phyloP scores from a whole-genome alignment of 2,113 vertebrate genomes.

The Ondatra zibethicus region DNA sequence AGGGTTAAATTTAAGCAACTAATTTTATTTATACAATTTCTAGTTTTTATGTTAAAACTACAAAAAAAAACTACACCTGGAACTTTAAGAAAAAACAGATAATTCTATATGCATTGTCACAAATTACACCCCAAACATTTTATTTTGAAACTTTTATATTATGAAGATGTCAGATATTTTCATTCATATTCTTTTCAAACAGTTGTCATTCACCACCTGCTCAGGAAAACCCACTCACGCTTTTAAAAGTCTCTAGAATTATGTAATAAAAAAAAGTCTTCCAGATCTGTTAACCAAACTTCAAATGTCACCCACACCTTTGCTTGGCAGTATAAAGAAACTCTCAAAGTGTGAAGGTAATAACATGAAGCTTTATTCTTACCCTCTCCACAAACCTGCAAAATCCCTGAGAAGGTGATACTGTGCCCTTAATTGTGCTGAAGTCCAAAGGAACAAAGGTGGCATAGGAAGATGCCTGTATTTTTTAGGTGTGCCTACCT shows the following conservation, averaged over 20 bases:
- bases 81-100: neutral
- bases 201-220: constrained; percentile 75
- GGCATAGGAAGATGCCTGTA: neutral
- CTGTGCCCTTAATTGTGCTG: neutral
- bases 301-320: constrained; percentile 77
- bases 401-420: neutral
- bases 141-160: constrained; percentile 43
- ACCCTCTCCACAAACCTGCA: neutral
- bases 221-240: constrained; percentile 64
- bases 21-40: constrained; percentile 30
- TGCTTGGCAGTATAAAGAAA: constrained; percentile 55
- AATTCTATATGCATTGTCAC: constrained; percentile 19
- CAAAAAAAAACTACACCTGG: neutral
- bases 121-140: neutral
- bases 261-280: constrained; percentile 45
- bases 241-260: constrained; percentile 68
- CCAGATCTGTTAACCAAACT: constrained; percentile 62
- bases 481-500: neutral
- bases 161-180: constrained; percentile 59
- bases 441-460: neutral
- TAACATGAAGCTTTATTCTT: constrained; percentile 51
- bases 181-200: constrained; percentile 55
- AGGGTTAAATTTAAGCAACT: neutral
- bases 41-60: constrained; percentile 16
- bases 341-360: constrained; percentile 64